These are phyloP conservation scores for Teleogryllus oceanicus DNA, from an alignment of 2,888 invertebrate species.

Conservation along the genomic window DNA sequence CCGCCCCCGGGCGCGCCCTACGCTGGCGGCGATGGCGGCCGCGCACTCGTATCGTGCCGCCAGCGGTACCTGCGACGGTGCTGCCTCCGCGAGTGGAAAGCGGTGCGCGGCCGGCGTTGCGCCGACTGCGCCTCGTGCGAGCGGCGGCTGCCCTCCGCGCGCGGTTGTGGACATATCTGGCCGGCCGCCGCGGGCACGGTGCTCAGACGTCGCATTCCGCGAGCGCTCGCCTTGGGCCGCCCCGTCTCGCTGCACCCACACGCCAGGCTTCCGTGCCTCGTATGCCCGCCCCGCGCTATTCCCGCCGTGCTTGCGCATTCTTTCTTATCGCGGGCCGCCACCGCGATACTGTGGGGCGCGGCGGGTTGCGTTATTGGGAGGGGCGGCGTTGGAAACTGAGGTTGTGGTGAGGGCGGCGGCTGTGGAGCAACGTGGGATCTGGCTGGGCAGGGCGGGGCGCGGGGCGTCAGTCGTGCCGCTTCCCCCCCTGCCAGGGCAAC, in stretches of 20 bases:
- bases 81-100: too few relatives aligned
- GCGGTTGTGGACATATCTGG: too few relatives aligned
- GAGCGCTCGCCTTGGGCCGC: neutral
- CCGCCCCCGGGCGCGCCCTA: neutral
- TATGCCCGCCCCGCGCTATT: neutral
- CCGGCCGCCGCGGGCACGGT: neutral
- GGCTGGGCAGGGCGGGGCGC: neutral
- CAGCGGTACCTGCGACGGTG: too few relatives aligned
- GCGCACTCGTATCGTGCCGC: too few relatives aligned
- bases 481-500: conserved; percentile 18
- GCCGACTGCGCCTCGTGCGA: too few relatives aligned
- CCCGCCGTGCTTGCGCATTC: neutral
- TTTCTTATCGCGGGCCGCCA: neutral
- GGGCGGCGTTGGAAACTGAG: neutral
- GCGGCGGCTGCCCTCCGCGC: too few relatives aligned
- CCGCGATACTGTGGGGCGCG: neutral
- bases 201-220: neutral
- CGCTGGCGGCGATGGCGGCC: neutral
- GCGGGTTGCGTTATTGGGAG: neutral
- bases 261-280: too few relatives aligned
- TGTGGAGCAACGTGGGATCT: too few relatives aligned
- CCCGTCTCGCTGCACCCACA: neutral
- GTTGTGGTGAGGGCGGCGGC: neutral
- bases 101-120: too few relatives aligned
- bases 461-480: too few relatives aligned